Conservation (phyloP, 1,140 invertebrate genomes). For the Melipona quadrifasciata region DNA sequence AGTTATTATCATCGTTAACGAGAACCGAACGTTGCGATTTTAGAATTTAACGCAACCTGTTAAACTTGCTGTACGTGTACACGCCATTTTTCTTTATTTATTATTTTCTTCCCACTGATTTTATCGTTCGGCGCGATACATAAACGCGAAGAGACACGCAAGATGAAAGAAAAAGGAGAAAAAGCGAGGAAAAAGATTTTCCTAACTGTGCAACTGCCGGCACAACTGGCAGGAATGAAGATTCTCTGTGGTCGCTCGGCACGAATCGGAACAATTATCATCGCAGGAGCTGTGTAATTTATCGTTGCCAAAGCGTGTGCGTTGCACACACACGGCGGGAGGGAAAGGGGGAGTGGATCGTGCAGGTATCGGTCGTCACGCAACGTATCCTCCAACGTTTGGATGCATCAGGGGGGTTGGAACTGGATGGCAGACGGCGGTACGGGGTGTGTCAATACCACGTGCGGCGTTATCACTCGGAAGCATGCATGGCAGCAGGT, state of each 20-base stretch:
- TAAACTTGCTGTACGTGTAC: background rate
- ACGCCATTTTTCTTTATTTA: background rate
- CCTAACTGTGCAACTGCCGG: background rate
- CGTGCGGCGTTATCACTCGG: constrained; percentile 78
- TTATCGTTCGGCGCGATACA: background rate
- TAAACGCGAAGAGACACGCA: background rate
- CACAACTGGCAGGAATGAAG: background rate
- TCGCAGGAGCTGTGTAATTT: constrained; percentile 9
- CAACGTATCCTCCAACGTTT: constrained; percentile 68
- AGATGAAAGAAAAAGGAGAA: too few species aligned
- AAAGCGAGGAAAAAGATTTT: background rate
- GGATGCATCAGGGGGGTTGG: constrained; percentile 63
- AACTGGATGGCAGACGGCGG: constrained; percentile 64
- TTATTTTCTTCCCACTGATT: background rate
- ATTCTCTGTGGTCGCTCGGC: background rate
- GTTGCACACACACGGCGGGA: too few species aligned
- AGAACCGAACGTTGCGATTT: background rate
- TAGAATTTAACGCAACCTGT: background rate
- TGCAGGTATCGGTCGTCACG: constrained; percentile 71
- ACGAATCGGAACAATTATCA: constrained; percentile 16
- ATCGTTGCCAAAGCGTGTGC: background rate
- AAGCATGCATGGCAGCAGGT: constrained; percentile 81
- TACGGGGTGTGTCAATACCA: constrained; percentile 72
- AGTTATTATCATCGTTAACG: background rate
- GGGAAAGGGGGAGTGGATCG: background rate